Evolutionary conservation across 2,888 invertebrate species (phyloP).

Genomic region (Unio delphinus): DNA sequence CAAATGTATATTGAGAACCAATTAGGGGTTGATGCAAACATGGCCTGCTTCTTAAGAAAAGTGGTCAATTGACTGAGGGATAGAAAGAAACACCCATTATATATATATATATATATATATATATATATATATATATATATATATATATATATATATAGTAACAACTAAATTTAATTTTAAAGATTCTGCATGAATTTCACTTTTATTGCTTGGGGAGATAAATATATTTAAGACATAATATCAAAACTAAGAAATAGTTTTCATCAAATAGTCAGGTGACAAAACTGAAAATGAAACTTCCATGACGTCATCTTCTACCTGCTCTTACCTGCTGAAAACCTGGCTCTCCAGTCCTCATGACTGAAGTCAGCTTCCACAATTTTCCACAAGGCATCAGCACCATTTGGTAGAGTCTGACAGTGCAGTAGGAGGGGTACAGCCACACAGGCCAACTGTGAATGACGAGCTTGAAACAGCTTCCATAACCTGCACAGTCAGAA

Average conservation of each 20-base stretch:
- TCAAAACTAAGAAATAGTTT: not conserved
- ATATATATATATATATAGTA: too few relatives aligned
- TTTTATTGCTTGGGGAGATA: too few relatives aligned
- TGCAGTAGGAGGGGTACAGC: slow-evolving; percentile 94
- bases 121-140: too few relatives aligned
- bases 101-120: too few relatives aligned
- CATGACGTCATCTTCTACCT: not conserved
- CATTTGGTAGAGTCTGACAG: slow-evolving; percentile 93
- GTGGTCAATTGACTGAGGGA: too few relatives aligned
- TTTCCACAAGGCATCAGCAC: slow-evolving; percentile 95
- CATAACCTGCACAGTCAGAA: slow-evolving; percentile 80
- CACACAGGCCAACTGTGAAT: slow-evolving; percentile 94
- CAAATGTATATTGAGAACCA: too few relatives aligned
- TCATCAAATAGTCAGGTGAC: not conserved
- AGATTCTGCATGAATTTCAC: too few relatives aligned
- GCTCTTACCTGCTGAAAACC: slow-evolving; percentile 86
- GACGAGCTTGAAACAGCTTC: slow-evolving; percentile 91
- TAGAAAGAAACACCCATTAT: too few relatives aligned
- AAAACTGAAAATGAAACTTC: not conserved
- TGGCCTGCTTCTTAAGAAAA: too few relatives aligned
- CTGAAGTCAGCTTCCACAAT: slow-evolving; percentile 96
- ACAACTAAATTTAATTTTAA: too few relatives aligned
- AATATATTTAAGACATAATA: too few relatives aligned
- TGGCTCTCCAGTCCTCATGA: slow-evolving; percentile 86
- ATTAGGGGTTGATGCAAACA: too few relatives aligned